Evolutionary conservation across 2,888 invertebrate species (phyloP).

Genomic region (Sphinx pinastri): DNA sequence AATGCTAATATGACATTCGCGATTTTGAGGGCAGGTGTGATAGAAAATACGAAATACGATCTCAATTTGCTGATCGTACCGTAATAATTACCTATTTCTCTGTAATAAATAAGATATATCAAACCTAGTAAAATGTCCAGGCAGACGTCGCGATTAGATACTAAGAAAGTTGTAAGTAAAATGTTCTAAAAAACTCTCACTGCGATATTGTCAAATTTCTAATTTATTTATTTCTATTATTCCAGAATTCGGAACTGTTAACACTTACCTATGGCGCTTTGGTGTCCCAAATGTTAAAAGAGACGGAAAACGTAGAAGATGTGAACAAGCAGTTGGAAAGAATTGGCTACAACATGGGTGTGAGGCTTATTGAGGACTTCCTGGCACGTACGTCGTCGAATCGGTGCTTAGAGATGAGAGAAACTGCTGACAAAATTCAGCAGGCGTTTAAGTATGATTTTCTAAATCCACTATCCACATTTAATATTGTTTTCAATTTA

Average conservation of each 20-base stretch:
- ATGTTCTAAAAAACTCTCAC: not conserved
- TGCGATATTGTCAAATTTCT: conserved; percentile 3
- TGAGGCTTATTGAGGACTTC: conserved; percentile 98
- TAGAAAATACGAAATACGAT: too few species aligned
- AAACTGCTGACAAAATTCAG: conserved; percentile 98
- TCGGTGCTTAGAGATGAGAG: conserved; percentile 97
- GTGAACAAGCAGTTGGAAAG: conserved; percentile 98
- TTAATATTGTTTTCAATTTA: too few species aligned
- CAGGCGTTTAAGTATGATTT: conserved; percentile 84
- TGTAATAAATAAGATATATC: too few species aligned
- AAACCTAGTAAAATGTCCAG: conserved; percentile 84
- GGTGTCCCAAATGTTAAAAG: conserved; percentile 98
- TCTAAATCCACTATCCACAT: too few species aligned
- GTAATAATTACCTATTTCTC: not conserved
- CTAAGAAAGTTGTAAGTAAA: conserved; percentile 89
- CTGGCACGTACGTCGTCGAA: conserved; percentile 95
- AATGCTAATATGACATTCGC: too few species aligned
- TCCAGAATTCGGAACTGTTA: conserved; percentile 97
- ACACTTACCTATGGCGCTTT: conserved; percentile 99
- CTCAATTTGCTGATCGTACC: not conserved
- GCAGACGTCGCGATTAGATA: conserved; percentile 87
- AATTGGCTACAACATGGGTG: conserved; percentile 99
- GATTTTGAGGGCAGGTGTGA: too few species aligned
- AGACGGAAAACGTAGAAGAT: conserved; percentile 98
- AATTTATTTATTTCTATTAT: conserved; percentile 45